Conservation (phyloP, 2,797 vertebrate genomes). For the Pagetopsis macropterus region DNA sequence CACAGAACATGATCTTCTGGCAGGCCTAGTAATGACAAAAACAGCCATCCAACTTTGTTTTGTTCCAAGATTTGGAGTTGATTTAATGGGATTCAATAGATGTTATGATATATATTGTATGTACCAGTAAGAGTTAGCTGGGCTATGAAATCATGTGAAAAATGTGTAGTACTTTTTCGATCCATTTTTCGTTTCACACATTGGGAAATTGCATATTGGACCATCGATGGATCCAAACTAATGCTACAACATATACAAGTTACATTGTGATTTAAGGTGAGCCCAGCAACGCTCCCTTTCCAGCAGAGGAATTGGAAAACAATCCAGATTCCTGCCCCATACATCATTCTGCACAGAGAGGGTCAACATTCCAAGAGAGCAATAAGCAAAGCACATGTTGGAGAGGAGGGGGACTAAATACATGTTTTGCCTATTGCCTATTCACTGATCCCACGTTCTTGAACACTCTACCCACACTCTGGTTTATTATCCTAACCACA, state of each 20-base stretch:
- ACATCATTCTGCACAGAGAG: background rate
- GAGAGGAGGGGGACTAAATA: background rate
- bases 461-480: slow-evolving; percentile 25
- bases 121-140: background rate
- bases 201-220: background rate
- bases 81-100: background rate
- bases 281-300: background rate
- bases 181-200: background rate
- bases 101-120: background rate
- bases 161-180: too few species aligned
- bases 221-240: background rate
- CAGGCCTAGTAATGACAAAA: slow-evolving; percentile 9
- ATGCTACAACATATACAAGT: background rate
- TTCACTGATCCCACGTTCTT: slow-evolving; percentile 9
- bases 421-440: background rate
- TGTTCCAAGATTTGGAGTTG: background rate
- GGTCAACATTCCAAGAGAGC: background rate
- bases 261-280: background rate
- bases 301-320: background rate
- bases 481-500: slow-evolving; percentile 12
- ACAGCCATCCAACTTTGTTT: background rate
- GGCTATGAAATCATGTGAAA: background rate
- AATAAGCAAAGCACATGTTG: background rate
- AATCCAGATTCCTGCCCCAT: background rate
- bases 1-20: slow-evolving; percentile 12